Base-by-base conservation (phyloP, 1,140 invertebrate genomes). In the Drosophila tropicalis region DNA sequence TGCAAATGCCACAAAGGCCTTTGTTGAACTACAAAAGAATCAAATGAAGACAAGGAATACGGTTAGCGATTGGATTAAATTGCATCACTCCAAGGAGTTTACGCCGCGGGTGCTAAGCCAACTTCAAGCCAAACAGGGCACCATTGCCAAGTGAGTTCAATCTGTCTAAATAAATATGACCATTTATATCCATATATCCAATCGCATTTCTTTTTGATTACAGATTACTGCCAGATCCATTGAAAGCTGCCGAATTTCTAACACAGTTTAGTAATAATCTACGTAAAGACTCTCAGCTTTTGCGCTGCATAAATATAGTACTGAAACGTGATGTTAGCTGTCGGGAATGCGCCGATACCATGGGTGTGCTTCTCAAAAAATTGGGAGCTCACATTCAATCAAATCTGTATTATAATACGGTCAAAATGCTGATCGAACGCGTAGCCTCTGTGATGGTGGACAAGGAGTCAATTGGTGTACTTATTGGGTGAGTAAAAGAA, bases 361-460 rank as follows among this genome's bases (percentile, higher is more conserved):
- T 94, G 70, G 92, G 93, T 57, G 92, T 95, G 51, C 95, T 99
- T n/a, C 93, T 99, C 7, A 98, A 98, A 92, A 98, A 98, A 92
- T 93, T 99, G 0, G 98, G 98, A 3, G 95, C 97, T 81, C 97
- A 98, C 1, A 95, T 98, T 0, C 98, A 98, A 95, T 98, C 97
- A 1, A 98, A 99, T 93, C 92, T 98, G 32, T 98, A 98, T 91
- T 99, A 99, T 92, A 98, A 98, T 86, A 98, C 97, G 1, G 96
- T 99, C 17, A 98, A 99, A 93, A 97, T 98, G 95, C 92, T 99
- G 12, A 93, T 99, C 32, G 98, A 99, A 92, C 93, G 98, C 75
- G 96, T 98, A 12, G 98, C 97, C 41, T 98, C 97, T 0, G 97
- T 99, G 2, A 97, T 99, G 96, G 96, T 99, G 15, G 98, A 99